A percentile compares a stretch with the other conserved stretches of the same genome.
Evolutionary conservation across 2,797 vertebrate genomes (phyloP).

Genomic region (Dermochelys coriacea): DNA sequence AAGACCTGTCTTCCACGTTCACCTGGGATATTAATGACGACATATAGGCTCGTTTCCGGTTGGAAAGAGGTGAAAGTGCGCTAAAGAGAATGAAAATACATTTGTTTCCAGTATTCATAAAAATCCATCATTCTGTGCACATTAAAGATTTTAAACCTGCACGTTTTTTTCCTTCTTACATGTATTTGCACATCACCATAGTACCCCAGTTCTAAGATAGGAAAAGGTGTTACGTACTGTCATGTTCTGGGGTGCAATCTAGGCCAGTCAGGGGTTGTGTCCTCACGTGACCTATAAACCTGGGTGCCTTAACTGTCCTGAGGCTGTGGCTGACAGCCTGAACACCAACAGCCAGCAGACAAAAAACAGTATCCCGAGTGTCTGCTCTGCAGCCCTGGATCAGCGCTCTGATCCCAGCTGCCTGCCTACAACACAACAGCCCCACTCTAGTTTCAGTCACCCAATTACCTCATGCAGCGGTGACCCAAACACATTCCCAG

Average conservation of each 20-base stretch:
- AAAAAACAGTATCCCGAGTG: neutral
- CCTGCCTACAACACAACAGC: too few relatives aligned
- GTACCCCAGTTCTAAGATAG: neutral
- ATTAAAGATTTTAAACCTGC: neutral
- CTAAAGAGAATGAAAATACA: neutral
- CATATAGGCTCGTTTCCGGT: neutral
- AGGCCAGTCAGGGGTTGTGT: neutral
- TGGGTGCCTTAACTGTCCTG: neutral
- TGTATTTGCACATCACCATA: neutral
- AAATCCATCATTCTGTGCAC: neutral
- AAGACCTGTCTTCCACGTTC: constrained; percentile 23
- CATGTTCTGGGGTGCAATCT: neutral
- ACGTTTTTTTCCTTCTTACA: neutral
- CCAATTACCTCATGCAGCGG: neutral
- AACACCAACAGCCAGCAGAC: neutral
- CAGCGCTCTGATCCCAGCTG: neutral
- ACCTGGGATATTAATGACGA: constrained; percentile 9
- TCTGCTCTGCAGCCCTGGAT: neutral
- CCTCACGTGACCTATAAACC: neutral
- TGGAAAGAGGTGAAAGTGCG: neutral
- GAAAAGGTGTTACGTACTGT: neutral
- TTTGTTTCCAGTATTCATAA: neutral
- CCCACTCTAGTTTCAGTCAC: neutral
- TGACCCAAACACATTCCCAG: neutral
- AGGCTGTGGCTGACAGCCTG: neutral